Percentiles rank a stretch among this genome's conserved stretches.
These are phyloP conservation scores for Scalopus aquaticus DNA, from an alignment of 2,113 vertebrate genomes.

Conservation along the genomic window DNA sequence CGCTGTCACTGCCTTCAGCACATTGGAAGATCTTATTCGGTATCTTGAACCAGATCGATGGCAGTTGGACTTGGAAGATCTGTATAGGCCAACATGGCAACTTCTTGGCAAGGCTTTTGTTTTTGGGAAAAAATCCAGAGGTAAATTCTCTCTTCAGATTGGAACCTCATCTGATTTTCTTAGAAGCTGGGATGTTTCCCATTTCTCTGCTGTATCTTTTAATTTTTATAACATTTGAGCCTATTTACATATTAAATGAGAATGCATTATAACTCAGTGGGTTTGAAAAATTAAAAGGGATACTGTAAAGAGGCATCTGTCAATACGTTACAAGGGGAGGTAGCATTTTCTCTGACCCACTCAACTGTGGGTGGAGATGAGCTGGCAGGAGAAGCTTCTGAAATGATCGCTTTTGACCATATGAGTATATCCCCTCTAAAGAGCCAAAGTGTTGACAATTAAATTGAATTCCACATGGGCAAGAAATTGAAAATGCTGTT, in stretches of 20 bases:
- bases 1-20: slow-evolving; percentile 89
- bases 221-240: neutral
- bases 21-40: slow-evolving; percentile 97
- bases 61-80: slow-evolving; percentile 96
- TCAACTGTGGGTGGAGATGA: too few relatives aligned
- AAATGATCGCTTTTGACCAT: neutral
- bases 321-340: too few relatives aligned
- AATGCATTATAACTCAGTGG: neutral
- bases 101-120: slow-evolving; percentile 96
- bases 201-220: neutral
- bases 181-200: neutral
- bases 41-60: slow-evolving; percentile 97
- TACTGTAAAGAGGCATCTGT: neutral
- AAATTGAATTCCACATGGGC: neutral
- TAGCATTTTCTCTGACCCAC: too few relatives aligned
- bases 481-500: neutral
- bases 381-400: neutral
- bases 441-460: neutral
- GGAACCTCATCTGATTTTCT: neutral
- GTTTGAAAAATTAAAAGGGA: neutral
- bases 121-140: slow-evolving; percentile 94
- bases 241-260: neutral
- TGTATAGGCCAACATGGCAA: slow-evolving; percentile 96
- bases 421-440: neutral
- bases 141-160: slow-evolving; percentile 81